Conservation (phyloP, 92 coral and sea anemone species). For the Umimayanthus chanpuru region DNA sequence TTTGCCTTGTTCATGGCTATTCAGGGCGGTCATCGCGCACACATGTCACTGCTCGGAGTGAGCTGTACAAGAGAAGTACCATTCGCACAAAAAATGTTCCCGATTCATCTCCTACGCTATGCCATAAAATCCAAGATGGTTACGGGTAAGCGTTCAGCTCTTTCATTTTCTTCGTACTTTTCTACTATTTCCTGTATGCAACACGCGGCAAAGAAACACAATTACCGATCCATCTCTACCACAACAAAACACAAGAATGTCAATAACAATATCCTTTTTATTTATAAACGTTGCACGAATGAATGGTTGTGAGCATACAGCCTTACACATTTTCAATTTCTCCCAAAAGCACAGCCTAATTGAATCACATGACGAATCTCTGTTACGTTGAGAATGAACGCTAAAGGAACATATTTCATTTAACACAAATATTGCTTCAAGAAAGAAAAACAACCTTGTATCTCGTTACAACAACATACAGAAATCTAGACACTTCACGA, state of each 20-base stretch:
- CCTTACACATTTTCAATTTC: background rate
- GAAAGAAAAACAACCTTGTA: background rate
- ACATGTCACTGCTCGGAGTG: no score
- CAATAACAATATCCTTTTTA: slow-evolving; percentile 9
- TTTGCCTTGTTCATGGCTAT: no score
- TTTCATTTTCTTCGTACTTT: no score
- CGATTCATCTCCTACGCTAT: no score
- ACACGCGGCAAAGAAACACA: no score
- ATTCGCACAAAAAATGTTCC: no score
- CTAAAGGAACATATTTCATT: slow-evolving; percentile 23
- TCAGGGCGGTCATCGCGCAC: no score
- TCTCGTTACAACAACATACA: slow-evolving; percentile 1
- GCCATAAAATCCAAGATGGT: no score
- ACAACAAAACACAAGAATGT: background rate
- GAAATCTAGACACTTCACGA: background rate
- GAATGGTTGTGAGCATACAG: slow-evolving; percentile 7
- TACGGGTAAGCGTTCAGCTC: no score
- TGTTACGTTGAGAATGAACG: slow-evolving; percentile 17
- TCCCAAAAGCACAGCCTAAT: slow-evolving; percentile 14
- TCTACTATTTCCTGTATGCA: no score
- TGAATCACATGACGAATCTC: slow-evolving; percentile 4
- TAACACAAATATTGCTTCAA: slow-evolving; percentile 14
- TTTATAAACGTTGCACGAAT: slow-evolving; percentile 18
- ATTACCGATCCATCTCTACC: no score
- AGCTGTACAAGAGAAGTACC: no score